Conservation (phyloP, 2,888 invertebrate species). For the Geophilus truncorum region DNA sequence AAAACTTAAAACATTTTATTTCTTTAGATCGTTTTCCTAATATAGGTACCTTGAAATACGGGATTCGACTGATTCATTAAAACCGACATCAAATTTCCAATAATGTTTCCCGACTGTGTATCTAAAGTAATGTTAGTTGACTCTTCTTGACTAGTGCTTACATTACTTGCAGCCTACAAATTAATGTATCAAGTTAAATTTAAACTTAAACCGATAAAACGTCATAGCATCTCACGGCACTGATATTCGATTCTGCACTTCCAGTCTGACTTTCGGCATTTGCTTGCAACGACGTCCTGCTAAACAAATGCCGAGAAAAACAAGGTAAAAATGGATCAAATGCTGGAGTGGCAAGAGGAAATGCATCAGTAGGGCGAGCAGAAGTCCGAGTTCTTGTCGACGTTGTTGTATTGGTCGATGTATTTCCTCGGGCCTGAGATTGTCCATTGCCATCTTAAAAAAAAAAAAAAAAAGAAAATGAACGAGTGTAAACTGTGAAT, state of each 20-base stretch:
- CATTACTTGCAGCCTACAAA: not conserved
- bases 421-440: conserved; percentile 57
- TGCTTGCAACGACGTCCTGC: conserved; percentile 23
- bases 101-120: conserved; percentile 28
- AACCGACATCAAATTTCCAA: conserved; percentile 36
- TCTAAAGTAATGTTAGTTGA: not conserved
- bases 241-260: not conserved
- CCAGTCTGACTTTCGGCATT: not conserved
- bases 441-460: conserved; percentile 41
- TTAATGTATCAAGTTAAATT: not conserved
- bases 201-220: too few species aligned
- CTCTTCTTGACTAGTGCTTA: not conserved
- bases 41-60: not conserved
- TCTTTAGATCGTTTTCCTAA: too few species aligned
- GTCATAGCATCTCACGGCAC: not conserved
- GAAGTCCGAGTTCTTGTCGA: conserved; percentile 66
- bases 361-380: conserved; percentile 62
- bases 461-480: too few species aligned
- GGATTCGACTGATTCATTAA: conserved; percentile 31
- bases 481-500: too few species aligned
- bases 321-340: conserved; percentile 67
- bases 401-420: conserved; percentile 65
- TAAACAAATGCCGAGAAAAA: conserved; percentile 53
- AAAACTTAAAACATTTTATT: not conserved
- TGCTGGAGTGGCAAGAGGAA: conserved; percentile 39